Evolutionary conservation across 1,140 invertebrate genomes (phyloP).

Genomic region (Samia ricini): DNA sequence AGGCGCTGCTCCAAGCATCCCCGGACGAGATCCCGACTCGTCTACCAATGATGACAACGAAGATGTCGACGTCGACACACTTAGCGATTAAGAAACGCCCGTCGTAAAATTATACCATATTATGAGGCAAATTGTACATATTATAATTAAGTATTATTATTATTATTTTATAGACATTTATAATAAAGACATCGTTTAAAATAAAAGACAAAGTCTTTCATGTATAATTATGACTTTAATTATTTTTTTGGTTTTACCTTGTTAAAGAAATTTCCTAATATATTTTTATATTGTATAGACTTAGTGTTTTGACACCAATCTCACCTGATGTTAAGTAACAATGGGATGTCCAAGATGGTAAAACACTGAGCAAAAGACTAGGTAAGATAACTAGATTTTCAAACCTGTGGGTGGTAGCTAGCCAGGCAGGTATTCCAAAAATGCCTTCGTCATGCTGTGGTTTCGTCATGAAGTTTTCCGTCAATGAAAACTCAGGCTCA

Average conservation of each 20-base stretch:
- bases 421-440: too few species aligned
- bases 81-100: constrained; percentile 54
- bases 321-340: too few species aligned
- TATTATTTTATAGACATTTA: constrained; percentile 1
- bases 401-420: too few species aligned
- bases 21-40: constrained; percentile 52
- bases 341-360: too few species aligned
- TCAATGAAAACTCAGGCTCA: too few species aligned
- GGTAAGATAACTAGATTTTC: too few species aligned
- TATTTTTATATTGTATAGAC: too few species aligned
- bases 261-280: too few species aligned
- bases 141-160: not conserved
- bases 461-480: too few species aligned
- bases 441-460: too few species aligned
- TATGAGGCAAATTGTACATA: not conserved
- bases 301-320: too few species aligned
- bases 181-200: constrained; percentile 1
- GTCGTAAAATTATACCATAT: not conserved
- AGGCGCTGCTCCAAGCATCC: constrained; percentile 20
- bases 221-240: not conserved
- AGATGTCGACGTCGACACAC: constrained; percentile 72
- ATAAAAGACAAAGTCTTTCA: not conserved
- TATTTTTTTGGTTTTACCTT: not conserved
- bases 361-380: too few species aligned
- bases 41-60: constrained; percentile 65